Base-by-base conservation (phyloP, 2,113 vertebrate genomes). In the Rattus rattus region DNA sequence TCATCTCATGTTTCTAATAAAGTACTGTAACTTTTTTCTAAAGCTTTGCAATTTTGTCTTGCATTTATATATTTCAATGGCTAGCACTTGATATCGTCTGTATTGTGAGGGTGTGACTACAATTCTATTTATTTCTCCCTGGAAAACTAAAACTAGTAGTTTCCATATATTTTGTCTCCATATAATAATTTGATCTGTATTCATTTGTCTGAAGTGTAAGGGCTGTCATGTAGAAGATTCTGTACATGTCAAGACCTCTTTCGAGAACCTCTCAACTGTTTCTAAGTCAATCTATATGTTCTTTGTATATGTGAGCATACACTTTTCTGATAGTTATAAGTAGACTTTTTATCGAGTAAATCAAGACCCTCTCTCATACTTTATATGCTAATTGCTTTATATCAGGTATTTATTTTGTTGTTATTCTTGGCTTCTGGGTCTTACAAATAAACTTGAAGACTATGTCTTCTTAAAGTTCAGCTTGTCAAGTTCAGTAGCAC, bases 381-480 rank as follows among this genome's bases (percentile, higher is more conserved):
- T 43, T 9, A 76, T 22, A 73, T 69, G 47, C 70, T 79, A 43
- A 43, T 11, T 77, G 54, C 67, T 95, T 61, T 52, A 54, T 17
- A 77, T 84, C 19, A 76, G 17, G 16, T 19, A 65, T 59, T 88
- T 85, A 26, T 84, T 43, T 30, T 36, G 5, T 69, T 67, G 26
- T 88, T 91, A 63, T 33, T 81, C 72, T 83, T 70, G 80, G 12
- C n/a, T 56, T 17, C 70, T 43, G 84, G 22, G 63, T 47, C 8
- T 88, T 88, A 16, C 26, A 43, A 59, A 76, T 39, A 92, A 75
- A 90, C 92, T 77, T 89, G 76, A 88, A 79, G 56, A 77, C 17
- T 20, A 36, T 16, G 33, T 36, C 67, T 36, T 69, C 67, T 69
- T 36, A 69, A 69, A 69, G 14, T 36, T 69, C 30, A 86, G 7